These are phyloP conservation scores for Enhydra lutris DNA, from an alignment of 2,113 vertebrate species.

Conservation along the genomic window DNA sequence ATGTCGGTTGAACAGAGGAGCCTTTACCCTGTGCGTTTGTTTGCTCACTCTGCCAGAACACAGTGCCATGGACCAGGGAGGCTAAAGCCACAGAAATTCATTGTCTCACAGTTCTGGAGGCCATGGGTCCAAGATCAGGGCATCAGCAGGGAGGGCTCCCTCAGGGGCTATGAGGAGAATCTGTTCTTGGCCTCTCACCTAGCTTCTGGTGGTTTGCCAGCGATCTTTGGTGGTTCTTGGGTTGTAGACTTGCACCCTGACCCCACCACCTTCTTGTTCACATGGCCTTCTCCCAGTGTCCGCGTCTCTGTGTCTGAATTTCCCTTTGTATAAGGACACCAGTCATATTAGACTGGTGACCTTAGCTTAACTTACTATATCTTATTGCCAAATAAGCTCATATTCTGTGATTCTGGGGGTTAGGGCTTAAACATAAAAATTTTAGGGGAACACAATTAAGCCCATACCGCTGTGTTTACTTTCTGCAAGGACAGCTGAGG, in stretches of 20 bases:
- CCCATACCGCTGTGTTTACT: background rate
- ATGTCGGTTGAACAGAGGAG: too few species aligned
- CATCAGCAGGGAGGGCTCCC: background rate
- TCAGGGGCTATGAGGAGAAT: background rate
- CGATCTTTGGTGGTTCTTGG: background rate
- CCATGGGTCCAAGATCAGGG: background rate
- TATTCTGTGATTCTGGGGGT: background rate
- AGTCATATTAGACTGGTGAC: background rate
- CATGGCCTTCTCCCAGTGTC: fast-evolving
- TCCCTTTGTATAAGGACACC: background rate
- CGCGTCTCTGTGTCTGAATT: background rate
- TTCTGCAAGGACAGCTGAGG: background rate
- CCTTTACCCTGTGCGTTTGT: background rate
- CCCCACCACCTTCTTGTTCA: background rate
- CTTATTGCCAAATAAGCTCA: background rate
- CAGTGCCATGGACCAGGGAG: background rate
- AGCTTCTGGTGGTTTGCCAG: background rate
- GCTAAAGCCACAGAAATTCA: background rate
- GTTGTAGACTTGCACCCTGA: background rate
- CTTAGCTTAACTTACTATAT: background rate
- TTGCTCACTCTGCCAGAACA: background rate
- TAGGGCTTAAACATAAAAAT: background rate
- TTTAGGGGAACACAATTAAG: background rate
- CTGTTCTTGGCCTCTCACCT: too few species aligned
- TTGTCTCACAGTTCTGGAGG: background rate